phyloP scores from a whole-genome alignment of 2,888 invertebrate species.

The Dasysyrphus tricinctus region DNA sequence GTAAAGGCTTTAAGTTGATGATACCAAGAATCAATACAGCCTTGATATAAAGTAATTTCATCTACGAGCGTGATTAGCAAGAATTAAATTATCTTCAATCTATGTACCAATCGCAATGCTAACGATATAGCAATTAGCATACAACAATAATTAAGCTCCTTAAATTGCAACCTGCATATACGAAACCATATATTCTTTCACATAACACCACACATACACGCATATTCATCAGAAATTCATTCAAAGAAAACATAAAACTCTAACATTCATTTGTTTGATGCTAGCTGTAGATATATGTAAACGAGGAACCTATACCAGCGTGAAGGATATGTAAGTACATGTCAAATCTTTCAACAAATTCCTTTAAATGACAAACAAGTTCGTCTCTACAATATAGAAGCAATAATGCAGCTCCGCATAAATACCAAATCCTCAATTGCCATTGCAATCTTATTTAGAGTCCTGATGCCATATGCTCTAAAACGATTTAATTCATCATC shows the following conservation, averaged over 20 bases:
- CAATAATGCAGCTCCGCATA: not conserved
- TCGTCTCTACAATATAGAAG: not conserved
- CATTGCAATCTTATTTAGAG: slow-evolving; percentile 22
- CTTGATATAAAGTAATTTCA: not conserved
- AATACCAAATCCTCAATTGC: slow-evolving; percentile 20
- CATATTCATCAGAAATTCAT: not conserved
- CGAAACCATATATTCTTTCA: not conserved
- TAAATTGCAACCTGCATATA: not conserved
- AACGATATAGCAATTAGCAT: not conserved
- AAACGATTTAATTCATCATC: slow-evolving; percentile 39
- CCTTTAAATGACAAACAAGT: slow-evolving; percentile 22
- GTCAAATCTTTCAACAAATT: slow-evolving; percentile 36
- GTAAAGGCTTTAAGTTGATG: no score
- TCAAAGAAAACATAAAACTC: slow-evolving; percentile 3
- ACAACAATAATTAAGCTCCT: not conserved
- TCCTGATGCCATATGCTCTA: not conserved
- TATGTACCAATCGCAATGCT: not conserved
- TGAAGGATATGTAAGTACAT: slow-evolving; percentile 19
- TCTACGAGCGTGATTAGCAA: not conserved
- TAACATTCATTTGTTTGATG: not conserved
- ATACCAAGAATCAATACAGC: no score
- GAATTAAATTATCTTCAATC: not conserved
- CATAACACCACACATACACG: not conserved
- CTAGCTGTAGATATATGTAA: not conserved
- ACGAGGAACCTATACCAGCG: not conserved